Evolutionary conservation across 2,797 vertebrate species (phyloP), one percentile per base, ranked within the genome.

Genomic region (Aeoliscus strigatus): DNA sequence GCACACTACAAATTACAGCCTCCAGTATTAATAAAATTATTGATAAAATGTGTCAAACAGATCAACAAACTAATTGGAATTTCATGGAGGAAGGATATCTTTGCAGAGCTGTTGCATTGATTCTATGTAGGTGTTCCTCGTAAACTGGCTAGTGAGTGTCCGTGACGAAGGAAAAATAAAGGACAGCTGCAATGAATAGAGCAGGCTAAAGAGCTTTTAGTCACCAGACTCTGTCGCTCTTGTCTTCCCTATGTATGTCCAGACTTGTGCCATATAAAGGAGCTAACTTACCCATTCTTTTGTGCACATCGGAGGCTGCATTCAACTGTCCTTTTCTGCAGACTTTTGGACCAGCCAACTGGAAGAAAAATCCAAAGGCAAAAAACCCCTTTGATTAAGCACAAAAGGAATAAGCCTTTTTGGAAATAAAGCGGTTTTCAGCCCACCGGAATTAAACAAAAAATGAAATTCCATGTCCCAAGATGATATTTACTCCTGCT

Each of bases 221-320:
- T 78, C 60, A 12, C 57, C 41, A 53, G 47, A 59, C 65, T 73
- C 57, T 18, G 40, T 69, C 39, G 35, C 65, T 69, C 46, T 67
- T 74, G 63, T 79, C 67, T 82, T 80, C 60, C 64, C 81, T 86
- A 85, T 88, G 88, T 83, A 86, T 74, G 73, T 74, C 70, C 79
- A 84, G 73, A 79, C 75, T 73, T 82, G n/a, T n/a, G 67, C 82
- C 37, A 76, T 77, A 90, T 80, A 91, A 94, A 91, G 66, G 65
- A 75, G 70, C 77, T 78, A 91, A 97, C 95, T 98, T 95, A 98
- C 95, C 95, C 95, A 98, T 98, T 96, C 95, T 98, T 95, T 94
- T 93, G 93, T 94, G 94, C 86, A 96, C 95, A 93, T 97, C 91
- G 91, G 91, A 91, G 93, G 88, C 92, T 94, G 94, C 94, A 97